Base-by-base conservation (phyloP, 2,888 invertebrate species). In the Ophioninae sp. region DNA sequence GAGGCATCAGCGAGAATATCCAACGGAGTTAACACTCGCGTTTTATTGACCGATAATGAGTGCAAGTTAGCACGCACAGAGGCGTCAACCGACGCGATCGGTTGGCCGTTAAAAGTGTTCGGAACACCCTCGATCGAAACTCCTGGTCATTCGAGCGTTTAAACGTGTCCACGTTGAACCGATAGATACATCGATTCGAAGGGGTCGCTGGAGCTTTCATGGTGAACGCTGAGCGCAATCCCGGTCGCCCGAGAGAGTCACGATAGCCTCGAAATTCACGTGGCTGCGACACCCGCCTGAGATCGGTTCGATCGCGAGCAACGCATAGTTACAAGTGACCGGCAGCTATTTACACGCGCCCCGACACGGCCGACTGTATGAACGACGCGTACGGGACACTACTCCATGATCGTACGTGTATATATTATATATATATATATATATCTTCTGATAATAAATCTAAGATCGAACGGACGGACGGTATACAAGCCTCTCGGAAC, bases 261-360 rank as follows among this genome's bases (percentile, higher is more conserved):
- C 89, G 90, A 90, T 88, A 90, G 89, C 89, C 89, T 91, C 90
- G 89, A 90, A 91, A 90, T 89, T 88, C 88, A 75, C 81, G 79
- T 78, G 78, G 67, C 79, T 76, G 74, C 78, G 82, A 82, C 74
- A 82, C 78, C 68, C 82, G 64, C 41, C 20, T 3, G 78, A 83
- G 81, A 83, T 81, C 81, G 74, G 80, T 69, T 56, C 44, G 80
- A 69, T 78, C 74, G 80, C 83, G 77, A 77, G 83, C 74, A 74
- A 82, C 82, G 72, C 70, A 50, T 50, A 61, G 44, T 78, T 59
- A 65, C 82, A 67, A 17, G 56, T n/a, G 56, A 77, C 77, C 81
- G 68, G 80, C 83, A 80, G 81, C 81, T 84, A 84, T 84, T 84
- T 81, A 81, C 84, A 84, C 81, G 64, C 70, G 64, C 70, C 61